These are phyloP conservation scores for Crocidura indochinensis DNA, from an alignment of 2,797 vertebrate species.

Conservation along the genomic window DNA sequence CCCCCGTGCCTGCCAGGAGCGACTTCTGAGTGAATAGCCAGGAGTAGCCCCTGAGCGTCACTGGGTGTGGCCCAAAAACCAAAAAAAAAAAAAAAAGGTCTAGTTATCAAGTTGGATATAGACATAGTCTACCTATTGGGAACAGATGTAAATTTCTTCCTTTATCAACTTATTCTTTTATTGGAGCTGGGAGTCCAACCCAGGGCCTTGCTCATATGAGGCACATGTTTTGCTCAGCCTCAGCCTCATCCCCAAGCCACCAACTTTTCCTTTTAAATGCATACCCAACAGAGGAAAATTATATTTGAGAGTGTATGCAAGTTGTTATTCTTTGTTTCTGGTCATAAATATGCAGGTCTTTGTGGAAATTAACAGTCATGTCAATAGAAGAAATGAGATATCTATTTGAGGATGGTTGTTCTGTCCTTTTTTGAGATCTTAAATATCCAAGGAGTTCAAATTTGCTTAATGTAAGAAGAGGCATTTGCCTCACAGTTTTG, in stretches of 20 bases:
- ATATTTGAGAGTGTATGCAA: slow-evolving; percentile 15
- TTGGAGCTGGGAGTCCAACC: no score
- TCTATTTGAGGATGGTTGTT: slow-evolving; percentile 37
- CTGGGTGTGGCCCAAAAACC: no score
- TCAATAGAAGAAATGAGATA: slow-evolving; percentile 53
- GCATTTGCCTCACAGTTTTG: slow-evolving; percentile 67
- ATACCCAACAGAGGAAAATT: slow-evolving; percentile 33
- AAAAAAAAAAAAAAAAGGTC: no score
- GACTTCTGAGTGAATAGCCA: no score
- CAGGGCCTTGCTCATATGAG: no score
- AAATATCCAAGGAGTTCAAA: slow-evolving; percentile 68
- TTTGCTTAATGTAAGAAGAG: slow-evolving; percentile 70
- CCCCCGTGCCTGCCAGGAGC: no score
- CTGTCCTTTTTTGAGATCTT: slow-evolving; percentile 67
- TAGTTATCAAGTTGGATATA: not conserved
- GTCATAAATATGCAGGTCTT: slow-evolving; percentile 60
- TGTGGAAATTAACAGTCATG: slow-evolving; percentile 64
- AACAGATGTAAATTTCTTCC: slow-evolving; percentile 15
- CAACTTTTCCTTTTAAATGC: not conserved
- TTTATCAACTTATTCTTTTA: not conserved
- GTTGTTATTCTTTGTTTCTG: slow-evolving; percentile 73
- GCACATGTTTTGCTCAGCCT: no score
- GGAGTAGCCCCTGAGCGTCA: no score
- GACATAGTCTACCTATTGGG: not conserved
- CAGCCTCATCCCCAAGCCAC: no score